These are phyloP conservation scores for Cerastis rubricosa DNA, from an alignment of 2,888 invertebrate species.

Conservation along the genomic window DNA sequence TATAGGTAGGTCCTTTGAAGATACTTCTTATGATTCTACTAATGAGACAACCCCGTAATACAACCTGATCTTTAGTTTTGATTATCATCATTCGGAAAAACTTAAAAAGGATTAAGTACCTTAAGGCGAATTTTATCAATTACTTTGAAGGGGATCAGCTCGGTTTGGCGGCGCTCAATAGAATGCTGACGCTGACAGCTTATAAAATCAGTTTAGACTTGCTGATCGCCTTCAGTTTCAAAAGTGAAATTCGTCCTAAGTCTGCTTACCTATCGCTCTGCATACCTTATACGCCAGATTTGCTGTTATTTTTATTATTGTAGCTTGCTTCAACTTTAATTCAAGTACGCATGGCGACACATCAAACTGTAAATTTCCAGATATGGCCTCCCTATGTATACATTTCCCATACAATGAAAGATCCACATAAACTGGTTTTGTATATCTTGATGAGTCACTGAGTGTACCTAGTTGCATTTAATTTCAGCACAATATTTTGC, in stretches of 20 bases:
- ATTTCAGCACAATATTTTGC: slow-evolving; percentile 24
- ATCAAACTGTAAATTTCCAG: too few relatives aligned
- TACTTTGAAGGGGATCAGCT: background rate
- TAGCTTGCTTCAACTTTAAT: slow-evolving; percentile 12
- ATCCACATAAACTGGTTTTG: too few relatives aligned
- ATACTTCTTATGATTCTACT: background rate
- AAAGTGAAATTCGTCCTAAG: background rate
- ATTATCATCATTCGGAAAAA: background rate
- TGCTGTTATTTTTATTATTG: background rate
- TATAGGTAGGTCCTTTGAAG: background rate
- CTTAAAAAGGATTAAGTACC: background rate
- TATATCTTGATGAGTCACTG: too few relatives aligned
- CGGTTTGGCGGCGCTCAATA: background rate
- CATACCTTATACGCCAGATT: background rate
- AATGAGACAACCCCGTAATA: background rate
- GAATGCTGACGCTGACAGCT: background rate
- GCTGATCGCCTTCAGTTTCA: background rate
- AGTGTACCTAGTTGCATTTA: slow-evolving; percentile 14
- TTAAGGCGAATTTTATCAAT: background rate
- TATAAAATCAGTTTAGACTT: background rate
- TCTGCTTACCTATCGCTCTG: background rate
- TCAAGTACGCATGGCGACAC: background rate
- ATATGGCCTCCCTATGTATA: too few relatives aligned
- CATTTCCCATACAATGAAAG: too few relatives aligned
- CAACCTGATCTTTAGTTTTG: too few relatives aligned